Conservation (phyloP, 2,113 vertebrate genomes). For the Quiscalus mexicanus region DNA sequence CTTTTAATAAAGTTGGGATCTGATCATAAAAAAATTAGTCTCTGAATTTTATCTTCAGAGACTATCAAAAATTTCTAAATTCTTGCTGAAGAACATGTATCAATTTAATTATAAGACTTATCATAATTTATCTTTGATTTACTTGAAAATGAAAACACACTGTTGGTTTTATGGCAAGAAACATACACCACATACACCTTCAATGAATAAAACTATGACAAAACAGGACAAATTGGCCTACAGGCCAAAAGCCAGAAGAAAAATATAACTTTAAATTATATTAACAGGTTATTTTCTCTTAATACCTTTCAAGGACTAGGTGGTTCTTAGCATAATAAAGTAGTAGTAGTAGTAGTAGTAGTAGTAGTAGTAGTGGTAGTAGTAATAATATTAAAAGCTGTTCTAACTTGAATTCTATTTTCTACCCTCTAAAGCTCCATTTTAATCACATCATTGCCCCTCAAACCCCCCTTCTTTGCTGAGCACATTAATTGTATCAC, state of each 20-base stretch:
- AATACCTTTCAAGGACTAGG: not conserved
- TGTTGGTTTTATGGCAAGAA: not conserved
- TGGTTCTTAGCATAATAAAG: not conserved
- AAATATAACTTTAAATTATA: not conserved
- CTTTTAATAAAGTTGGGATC: not conserved
- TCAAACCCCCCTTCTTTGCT: not conserved
- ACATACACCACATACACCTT: not conserved
- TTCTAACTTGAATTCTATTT: not conserved
- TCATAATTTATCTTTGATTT: not conserved
- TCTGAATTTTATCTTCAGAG: not conserved
- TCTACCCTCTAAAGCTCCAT: not conserved
- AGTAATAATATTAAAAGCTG: not conserved
- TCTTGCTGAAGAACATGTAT: not conserved
- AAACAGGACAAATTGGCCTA: not conserved
- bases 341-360: too few relatives aligned
- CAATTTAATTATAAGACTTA: not conserved
- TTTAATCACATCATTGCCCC: not conserved
- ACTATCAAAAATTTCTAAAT: not conserved
- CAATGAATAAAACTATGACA: not conserved
- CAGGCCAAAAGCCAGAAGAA: accelerated
- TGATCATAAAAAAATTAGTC: not conserved
- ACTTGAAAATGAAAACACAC: not conserved
- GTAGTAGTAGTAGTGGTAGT: not conserved
- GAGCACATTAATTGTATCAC: not conserved
- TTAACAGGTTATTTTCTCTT: not conserved